Evolutionary conservation across 2,797 vertebrate genomes (phyloP), one percentile per base, ranked within the genome.

Genomic region (Urosaurus nigricauda): DNA sequence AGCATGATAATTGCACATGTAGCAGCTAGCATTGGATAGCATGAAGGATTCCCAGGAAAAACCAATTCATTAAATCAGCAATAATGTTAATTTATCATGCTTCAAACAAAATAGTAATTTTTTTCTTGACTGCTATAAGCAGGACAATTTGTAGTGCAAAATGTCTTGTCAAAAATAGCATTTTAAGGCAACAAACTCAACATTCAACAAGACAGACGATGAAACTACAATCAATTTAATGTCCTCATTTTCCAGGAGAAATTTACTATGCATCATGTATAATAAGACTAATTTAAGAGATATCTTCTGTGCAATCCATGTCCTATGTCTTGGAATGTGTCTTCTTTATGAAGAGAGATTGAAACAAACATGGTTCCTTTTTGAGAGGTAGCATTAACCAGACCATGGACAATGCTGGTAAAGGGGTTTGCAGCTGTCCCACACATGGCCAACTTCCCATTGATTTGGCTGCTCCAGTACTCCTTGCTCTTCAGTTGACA

Each of bases 1-100:
- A 78, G 13, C 58, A 32, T 81, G 32, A 87, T 94, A 93, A 71
- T 70, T 86, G 88, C 88, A 93, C 86, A 88, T 84, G 83, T 86
- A 85, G 53, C 70, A 85, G 75, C 77, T 32, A 88, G 79, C 88
- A 88, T 26, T 75, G 63, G 32, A 32, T 58, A 7, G 43, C 63
- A 79, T 60, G 79, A 68, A 53, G 17, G 43, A 37, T 37, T 79
- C 75, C 19, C 43, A 70, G 51, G 26, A 56, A 75, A 13, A n/a
- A n/a, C 19, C 29, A 71, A 9, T 73, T 87, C 86, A 81, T 43
- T 79, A 73, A 81, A 81, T 4, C 53, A 26, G 56, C 24, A 74
- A 19, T 7, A 47, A 12, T 68, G 37, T 37, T 84, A 40, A 43
- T 53, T n/a, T 85, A 37, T 77, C 21, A 26, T 68, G 43, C 77